These are phyloP conservation scores for Columba janthina DNA, from an alignment of 2,113 vertebrate genomes.

Conservation along the genomic window DNA sequence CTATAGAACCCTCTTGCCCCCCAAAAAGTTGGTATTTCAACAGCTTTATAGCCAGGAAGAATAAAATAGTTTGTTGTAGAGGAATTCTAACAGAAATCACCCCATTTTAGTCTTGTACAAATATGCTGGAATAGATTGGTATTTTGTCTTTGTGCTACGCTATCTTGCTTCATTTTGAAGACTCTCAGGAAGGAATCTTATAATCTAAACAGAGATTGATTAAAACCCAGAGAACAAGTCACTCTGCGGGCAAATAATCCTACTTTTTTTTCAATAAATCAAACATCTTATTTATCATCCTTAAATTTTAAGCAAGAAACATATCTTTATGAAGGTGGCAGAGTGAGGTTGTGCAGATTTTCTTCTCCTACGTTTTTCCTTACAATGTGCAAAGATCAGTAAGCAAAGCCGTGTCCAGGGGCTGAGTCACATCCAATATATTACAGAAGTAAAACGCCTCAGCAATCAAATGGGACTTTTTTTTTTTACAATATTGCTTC, in stretches of 20 bases:
- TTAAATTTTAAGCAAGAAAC: neutral
- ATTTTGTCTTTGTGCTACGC: neutral
- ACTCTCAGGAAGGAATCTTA: neutral
- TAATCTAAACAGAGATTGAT: neutral
- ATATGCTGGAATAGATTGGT: neutral
- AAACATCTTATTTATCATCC: neutral
- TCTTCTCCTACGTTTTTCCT: neutral
- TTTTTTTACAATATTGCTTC: neutral
- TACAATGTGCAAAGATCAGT: neutral
- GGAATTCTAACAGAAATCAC: neutral
- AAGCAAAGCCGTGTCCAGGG: neutral
- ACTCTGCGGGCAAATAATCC: neutral
- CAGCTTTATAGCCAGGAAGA: neutral
- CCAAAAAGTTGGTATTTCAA: neutral
- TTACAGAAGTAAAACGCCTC: neutral
- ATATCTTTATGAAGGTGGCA: neutral
- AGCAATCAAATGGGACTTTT: neutral
- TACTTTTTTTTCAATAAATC: neutral
- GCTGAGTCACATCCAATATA: neutral
- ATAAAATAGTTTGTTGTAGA: neutral
- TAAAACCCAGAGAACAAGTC: neutral
- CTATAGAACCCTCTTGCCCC: neutral
- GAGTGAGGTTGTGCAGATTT: neutral
- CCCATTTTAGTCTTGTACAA: neutral
- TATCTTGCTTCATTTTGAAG: neutral